phyloP scores from a whole-genome alignment of 2,113 vertebrate genomes.

The Pangasianodon hypophthalmus region DNA sequence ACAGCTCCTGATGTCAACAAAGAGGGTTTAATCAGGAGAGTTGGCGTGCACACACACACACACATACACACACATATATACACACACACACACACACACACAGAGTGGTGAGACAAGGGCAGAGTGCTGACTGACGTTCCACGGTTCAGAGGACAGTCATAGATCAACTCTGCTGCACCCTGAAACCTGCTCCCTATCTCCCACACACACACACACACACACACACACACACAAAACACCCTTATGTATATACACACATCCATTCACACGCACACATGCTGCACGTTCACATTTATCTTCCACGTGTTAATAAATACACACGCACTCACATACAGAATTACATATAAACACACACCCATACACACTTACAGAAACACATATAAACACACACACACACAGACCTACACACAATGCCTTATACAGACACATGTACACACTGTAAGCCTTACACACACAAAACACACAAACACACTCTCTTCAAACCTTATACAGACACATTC shows the following conservation, averaged over 20 bases:
- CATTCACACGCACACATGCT: slow-evolving; percentile 27
- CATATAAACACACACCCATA: neutral
- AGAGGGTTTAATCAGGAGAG: slow-evolving; percentile 34
- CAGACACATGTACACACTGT: neutral
- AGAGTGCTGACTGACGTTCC: slow-evolving; percentile 65
- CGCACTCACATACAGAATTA: too few relatives aligned
- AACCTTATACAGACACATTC: too few relatives aligned
- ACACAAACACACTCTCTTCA: too few relatives aligned
- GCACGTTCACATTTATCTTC: neutral
- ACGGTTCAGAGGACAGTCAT: slow-evolving; percentile 64
- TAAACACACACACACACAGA: neutral
- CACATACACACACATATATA: neutral
- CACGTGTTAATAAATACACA: neutral
- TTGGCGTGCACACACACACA: neutral
- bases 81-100: slow-evolving; percentile 21
- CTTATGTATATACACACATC: slow-evolving; percentile 3
- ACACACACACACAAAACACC: slow-evolving; percentile 32
- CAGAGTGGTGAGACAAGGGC: neutral
- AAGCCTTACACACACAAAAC: neutral
- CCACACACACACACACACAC: neutral
- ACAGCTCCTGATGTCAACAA: slow-evolving; percentile 44
- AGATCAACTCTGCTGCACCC: slow-evolving; percentile 22
- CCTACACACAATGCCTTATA: neutral
- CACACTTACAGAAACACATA: neutral
- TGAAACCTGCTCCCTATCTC: slow-evolving; percentile 8